Evolutionary conservation across 2,888 invertebrate species (phyloP).

Genomic region (Drosophila multiciliata): DNA sequence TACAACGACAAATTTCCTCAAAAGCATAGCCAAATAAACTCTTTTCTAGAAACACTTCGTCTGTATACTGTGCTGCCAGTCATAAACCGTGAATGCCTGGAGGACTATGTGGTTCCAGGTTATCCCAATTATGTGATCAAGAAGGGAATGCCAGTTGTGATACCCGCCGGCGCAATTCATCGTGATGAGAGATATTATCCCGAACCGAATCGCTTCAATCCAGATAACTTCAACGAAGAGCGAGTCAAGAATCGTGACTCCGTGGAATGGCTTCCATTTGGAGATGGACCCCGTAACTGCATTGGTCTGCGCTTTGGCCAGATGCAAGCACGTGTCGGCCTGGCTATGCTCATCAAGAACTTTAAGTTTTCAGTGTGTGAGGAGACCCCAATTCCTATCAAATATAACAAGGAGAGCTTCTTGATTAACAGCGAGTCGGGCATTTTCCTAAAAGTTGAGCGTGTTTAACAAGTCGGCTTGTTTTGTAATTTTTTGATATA

Average conservation of each 20-base stretch:
- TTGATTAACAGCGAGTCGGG: constrained; percentile 65
- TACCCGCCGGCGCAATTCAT: constrained; percentile 87
- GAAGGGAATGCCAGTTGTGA: constrained; percentile 86
- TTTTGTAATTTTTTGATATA: not conserved
- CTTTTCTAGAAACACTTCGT: constrained; percentile 85
- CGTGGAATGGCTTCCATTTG: constrained; percentile 81
- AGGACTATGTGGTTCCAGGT: constrained; percentile 86
- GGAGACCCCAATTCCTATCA: constrained; percentile 75
- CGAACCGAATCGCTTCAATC: constrained; percentile 87
- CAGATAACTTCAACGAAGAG: constrained; percentile 87
- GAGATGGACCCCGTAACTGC: constrained; percentile 83
- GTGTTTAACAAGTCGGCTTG: constrained; percentile 1
- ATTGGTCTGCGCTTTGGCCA: constrained; percentile 83
- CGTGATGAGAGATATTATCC: constrained; percentile 87
- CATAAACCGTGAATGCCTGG: constrained; percentile 86
- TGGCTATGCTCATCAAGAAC: constrained; percentile 71
- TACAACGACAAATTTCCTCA: not conserved
- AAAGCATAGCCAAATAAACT: not conserved
- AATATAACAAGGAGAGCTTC: constrained; percentile 46
- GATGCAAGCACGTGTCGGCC: constrained; percentile 80
- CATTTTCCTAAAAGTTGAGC: constrained; percentile 50
- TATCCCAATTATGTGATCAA: constrained; percentile 86
- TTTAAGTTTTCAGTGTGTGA: constrained; percentile 73
- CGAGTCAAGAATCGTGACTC: constrained; percentile 86
- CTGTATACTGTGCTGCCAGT: constrained; percentile 86